Evolutionary conservation across 2,113 vertebrate genomes (phyloP).

Genomic region (Vulpes lagopus): DNA sequence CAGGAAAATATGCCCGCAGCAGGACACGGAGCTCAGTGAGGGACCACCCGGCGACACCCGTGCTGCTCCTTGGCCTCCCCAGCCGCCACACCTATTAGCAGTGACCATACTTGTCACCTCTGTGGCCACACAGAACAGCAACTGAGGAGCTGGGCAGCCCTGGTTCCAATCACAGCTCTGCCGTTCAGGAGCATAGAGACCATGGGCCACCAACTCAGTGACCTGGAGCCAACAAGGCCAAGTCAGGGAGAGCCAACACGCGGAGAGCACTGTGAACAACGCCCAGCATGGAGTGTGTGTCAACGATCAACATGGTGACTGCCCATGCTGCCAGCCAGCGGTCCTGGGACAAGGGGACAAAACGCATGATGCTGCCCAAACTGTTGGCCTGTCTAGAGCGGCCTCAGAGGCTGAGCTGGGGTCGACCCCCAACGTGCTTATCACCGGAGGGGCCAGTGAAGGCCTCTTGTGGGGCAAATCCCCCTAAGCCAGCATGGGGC

Average conservation of each 20-base stretch:
- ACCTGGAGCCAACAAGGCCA: fast-evolving
- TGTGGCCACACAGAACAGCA: fast-evolving
- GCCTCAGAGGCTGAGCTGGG: background rate
- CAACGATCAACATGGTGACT: fast-evolving
- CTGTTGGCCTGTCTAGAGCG: background rate
- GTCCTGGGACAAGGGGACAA: too few species aligned
- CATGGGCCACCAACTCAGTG: background rate
- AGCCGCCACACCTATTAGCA: background rate
- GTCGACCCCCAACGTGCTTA: background rate
- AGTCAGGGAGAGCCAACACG: fast-evolving
- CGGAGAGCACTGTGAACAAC: fast-evolving
- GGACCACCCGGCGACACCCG: fast-evolving
- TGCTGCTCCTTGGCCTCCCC: background rate
- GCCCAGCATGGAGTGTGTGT: fast-evolving
- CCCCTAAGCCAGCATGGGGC: background rate
- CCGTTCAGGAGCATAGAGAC: too few species aligned
- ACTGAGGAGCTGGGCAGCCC: background rate
- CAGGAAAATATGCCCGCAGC: too few species aligned
- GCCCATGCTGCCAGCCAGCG: background rate
- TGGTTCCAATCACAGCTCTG: background rate
- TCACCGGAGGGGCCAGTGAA: background rate
- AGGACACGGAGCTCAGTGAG: fast-evolving
- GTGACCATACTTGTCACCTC: background rate
- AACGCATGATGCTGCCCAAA: fast-evolving
- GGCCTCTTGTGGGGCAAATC: background rate